phyloP scores from a whole-genome alignment of 2,797 vertebrate species.

The Dallia pectoralis region DNA sequence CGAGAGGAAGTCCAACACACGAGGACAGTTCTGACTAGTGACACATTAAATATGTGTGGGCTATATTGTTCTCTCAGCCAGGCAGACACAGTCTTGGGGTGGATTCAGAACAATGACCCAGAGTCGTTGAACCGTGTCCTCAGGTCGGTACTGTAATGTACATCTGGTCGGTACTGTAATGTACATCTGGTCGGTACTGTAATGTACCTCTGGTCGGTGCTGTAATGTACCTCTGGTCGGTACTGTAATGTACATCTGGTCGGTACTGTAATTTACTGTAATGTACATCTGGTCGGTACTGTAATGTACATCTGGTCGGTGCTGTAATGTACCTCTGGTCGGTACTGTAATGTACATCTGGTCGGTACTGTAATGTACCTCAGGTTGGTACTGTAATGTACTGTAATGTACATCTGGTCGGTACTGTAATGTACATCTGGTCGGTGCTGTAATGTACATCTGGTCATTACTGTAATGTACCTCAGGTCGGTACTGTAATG shows the following conservation, averaged over 20 bases:
- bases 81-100: neutral
- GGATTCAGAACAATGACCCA: constrained; percentile 22
- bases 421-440: too few species aligned
- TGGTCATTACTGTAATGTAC: neutral
- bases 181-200: too few species aligned
- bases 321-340: neutral
- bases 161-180: neutral
- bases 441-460: too few species aligned
- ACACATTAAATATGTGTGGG: constrained; percentile 45
- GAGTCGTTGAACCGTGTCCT: constrained; percentile 23
- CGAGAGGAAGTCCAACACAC: neutral
- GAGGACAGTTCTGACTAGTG: constrained; percentile 14
- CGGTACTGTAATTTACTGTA: constrained; percentile 12
- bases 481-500: too few species aligned
- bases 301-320: too few species aligned
- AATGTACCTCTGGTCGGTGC: neutral
- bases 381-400: neutral
- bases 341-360: constrained; percentile 13
- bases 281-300: neutral
- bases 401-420: neutral
- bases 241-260: too few species aligned
- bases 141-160: too few species aligned
- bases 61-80: constrained; percentile 35
- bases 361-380: too few species aligned
- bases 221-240: too few species aligned